A percentile compares a stretch with the other conserved stretches of the same genome.
These are phyloP conservation scores for Pelecanoides urinatrix DNA, from an alignment of 2,113 vertebrate genomes.

Conservation along the genomic window DNA sequence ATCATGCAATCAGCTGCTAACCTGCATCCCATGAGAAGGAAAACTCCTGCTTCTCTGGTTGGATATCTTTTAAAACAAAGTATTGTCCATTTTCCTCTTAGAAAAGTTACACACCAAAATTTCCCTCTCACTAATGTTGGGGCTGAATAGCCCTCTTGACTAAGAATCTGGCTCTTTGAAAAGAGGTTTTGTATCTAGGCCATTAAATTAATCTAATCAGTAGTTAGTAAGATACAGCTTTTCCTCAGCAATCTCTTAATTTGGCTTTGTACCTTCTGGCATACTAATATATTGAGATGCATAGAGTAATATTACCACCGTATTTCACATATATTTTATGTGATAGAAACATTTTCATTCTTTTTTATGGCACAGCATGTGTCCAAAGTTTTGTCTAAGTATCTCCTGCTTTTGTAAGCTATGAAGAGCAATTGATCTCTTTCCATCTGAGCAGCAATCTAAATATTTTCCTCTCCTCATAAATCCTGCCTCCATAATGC, in stretches of 20 bases:
- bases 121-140: rapidly evolving
- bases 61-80: background rate
- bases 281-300: background rate
- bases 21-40: background rate
- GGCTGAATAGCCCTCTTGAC: background rate
- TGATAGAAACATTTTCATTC: background rate
- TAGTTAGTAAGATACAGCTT: background rate
- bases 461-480: background rate
- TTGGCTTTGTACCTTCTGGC: background rate
- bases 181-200: background rate
- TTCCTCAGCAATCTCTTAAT: background rate
- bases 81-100: background rate
- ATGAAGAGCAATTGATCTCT: background rate
- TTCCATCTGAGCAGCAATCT: background rate
- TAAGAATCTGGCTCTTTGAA: background rate
- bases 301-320: background rate
- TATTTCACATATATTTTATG: background rate
- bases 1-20: background rate
- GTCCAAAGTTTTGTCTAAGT: background rate
- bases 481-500: background rate
- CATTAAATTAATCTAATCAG: background rate
- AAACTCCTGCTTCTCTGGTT: background rate
- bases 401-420: background rate
- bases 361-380: background rate
- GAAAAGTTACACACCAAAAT: background rate